Evolutionary conservation across 2,888 invertebrate species (phyloP).

Genomic region (Tiliacea aurago): DNA sequence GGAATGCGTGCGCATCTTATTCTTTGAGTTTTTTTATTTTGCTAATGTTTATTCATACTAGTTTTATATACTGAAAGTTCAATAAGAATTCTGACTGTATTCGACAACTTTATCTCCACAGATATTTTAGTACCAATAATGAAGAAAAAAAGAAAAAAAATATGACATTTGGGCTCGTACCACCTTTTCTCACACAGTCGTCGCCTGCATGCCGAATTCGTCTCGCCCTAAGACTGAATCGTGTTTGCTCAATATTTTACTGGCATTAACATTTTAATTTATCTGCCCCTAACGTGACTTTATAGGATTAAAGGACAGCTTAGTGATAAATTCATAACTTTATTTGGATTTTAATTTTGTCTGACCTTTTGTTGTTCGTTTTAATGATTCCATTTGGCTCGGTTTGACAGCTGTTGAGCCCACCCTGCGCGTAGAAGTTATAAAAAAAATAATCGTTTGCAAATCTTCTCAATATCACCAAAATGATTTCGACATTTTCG

Average conservation of each 20-base stretch:
- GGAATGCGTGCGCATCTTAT: slow-evolving; percentile 5
- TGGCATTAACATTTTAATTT: slow-evolving; percentile 77
- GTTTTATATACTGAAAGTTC: too few relatives aligned
- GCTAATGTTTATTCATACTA: too few relatives aligned
- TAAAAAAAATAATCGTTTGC: slow-evolving; percentile 22
- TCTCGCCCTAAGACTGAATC: slow-evolving; percentile 66
- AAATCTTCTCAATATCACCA: not conserved
- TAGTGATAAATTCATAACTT: slow-evolving; percentile 73
- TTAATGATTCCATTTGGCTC: slow-evolving; percentile 59
- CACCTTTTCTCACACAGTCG: slow-evolving; percentile 66
- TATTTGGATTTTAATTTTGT: slow-evolving; percentile 69
- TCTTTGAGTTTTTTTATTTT: too few relatives aligned
- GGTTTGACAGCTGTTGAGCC: slow-evolving; percentile 38
- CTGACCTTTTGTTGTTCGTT: slow-evolving; percentile 63
- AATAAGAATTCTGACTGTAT: not conserved
- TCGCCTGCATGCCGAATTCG: slow-evolving; percentile 73
- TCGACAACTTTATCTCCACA: slow-evolving; percentile 2
- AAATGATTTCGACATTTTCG: not conserved
- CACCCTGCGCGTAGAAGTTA: slow-evolving; percentile 35
- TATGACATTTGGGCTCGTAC: slow-evolving; percentile 31
- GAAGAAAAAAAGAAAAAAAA: slow-evolving; percentile 7
- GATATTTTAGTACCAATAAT: slow-evolving; percentile 12
- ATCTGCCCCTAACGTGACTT: slow-evolving; percentile 66
- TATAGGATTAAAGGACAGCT: slow-evolving; percentile 72
- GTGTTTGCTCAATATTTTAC: slow-evolving; percentile 76